Percentiles rank a stretch among this genome's conserved stretches.
phyloP scores from a whole-genome alignment of 2,797 vertebrate genomes.

The Aphelocoma californica region DNA sequence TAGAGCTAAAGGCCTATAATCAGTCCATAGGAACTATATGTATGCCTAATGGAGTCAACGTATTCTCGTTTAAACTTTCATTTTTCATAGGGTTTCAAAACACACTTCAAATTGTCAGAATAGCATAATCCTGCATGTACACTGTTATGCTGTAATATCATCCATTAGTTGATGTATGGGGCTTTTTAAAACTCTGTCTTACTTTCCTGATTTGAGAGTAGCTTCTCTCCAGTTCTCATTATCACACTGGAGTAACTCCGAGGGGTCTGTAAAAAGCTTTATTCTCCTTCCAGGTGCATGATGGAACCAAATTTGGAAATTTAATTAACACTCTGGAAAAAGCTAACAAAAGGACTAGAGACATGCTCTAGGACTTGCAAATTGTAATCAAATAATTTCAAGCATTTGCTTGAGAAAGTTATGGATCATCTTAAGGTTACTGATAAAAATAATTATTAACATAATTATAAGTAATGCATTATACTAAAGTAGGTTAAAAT shows the following conservation, averaged over 20 bases:
- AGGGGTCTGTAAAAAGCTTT: not conserved
- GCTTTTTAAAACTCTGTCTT: not conserved
- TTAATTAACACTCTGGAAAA: slow-evolving; percentile 30
- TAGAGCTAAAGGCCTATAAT: not conserved
- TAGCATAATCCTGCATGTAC: not conserved
- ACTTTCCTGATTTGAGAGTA: not conserved
- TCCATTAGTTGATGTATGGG: not conserved
- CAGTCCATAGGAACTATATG: not conserved
- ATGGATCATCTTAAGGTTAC: not conserved
- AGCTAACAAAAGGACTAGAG: not conserved
- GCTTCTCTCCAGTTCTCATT: not conserved
- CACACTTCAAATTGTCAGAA: not conserved
- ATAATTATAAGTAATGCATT: not conserved
- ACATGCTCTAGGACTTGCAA: not conserved
- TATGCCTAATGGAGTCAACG: not conserved
- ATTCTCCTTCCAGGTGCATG: not conserved
- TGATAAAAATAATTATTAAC: not conserved
- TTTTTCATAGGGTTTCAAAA: not conserved
- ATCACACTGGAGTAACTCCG: not conserved
- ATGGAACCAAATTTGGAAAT: not conserved
- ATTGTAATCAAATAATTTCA: not conserved
- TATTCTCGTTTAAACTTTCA: not conserved
- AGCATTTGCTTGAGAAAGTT: not conserved
- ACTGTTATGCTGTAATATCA: not conserved
- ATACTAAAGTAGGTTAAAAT: not conserved